A percentile compares a stretch with the other conserved stretches of the same genome.
Evolutionary conservation across 37 sponge, comb jelly and placozoan genomes (phyloP).

Genomic region (Diacarnus erythraeanus): DNA sequence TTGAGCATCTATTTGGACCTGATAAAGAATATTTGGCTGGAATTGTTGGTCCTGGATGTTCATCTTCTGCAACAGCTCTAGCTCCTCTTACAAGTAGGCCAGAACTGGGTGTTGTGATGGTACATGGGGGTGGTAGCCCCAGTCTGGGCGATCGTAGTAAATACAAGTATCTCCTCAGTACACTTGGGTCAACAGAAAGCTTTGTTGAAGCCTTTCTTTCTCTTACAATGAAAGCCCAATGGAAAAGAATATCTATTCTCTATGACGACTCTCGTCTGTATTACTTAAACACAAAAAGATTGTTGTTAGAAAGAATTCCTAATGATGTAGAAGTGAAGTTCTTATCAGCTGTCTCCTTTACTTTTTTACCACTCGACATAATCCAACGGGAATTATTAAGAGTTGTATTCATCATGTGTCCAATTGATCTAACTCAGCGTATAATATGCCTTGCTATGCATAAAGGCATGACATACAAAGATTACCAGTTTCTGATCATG

Average conservation of each 20-base stretch:
- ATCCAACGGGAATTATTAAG: background rate
- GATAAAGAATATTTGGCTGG: constrained; percentile 11
- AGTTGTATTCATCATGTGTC: constrained; percentile 10
- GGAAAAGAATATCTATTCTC: background rate
- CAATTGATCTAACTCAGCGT: background rate
- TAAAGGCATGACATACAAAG: background rate
- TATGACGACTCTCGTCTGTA: constrained; percentile 15
- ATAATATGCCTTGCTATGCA: constrained; percentile 18
- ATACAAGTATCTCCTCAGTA: constrained; percentile 19
- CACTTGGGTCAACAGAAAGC: constrained; percentile 8
- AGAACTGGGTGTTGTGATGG: constrained; percentile 10
- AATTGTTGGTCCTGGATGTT: constrained; percentile 45
- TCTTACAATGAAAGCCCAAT: background rate
- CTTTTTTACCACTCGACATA: background rate
- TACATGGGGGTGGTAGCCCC: constrained; percentile 26
- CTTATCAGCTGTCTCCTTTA: background rate
- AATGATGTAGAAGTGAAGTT: background rate
- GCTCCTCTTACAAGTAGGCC: background rate
- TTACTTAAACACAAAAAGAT: background rate
- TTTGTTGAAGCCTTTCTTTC: background rate
- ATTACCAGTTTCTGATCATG: constrained; percentile 16
- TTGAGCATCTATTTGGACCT: background rate
- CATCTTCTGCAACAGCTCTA: background rate
- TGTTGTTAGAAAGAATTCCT: background rate
- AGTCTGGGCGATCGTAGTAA: background rate